Evolutionary conservation across 2,888 invertebrate species (phyloP).

Genomic region (Philaethria dido): DNA sequence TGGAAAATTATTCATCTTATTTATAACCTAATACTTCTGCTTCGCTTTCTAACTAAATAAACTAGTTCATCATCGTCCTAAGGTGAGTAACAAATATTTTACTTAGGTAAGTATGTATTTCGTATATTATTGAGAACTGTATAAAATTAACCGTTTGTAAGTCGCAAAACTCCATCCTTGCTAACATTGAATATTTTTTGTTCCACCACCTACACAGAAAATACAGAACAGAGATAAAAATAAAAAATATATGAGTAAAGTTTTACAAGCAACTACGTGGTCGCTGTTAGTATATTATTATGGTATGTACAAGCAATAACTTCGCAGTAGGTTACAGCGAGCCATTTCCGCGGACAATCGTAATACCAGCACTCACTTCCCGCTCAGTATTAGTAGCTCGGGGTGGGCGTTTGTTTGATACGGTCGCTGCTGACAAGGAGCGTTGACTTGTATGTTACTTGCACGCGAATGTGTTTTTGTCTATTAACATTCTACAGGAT

Average conservation of each 20-base stretch:
- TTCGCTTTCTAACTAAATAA: too few species aligned
- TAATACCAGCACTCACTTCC: conserved; percentile 40
- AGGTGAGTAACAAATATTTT: too few species aligned
- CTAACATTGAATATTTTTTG: too few species aligned
- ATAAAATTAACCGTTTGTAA: too few species aligned
- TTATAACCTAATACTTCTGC: too few species aligned
- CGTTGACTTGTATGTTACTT: conserved; percentile 39
- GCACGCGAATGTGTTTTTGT: conserved; percentile 40
- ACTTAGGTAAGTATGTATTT: too few species aligned
- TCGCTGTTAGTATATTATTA: conserved; percentile 12
- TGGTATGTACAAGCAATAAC: conserved; percentile 29
- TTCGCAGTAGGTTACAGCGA: conserved; percentile 28
- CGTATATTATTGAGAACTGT: too few species aligned
- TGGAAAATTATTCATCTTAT: too few species aligned
- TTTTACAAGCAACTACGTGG: neutral
- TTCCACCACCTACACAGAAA: neutral
- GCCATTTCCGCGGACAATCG: conserved; percentile 42
- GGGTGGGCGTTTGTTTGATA: conserved; percentile 43
- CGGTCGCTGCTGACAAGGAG: conserved; percentile 39
- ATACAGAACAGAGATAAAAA: neutral
- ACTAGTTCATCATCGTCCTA: too few species aligned
- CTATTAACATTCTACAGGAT: conserved; percentile 18
- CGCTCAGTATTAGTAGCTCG: conserved; percentile 39
- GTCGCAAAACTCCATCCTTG: too few species aligned
- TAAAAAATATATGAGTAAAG: neutral